Evolutionary conservation across 2,888 invertebrate species (phyloP).

Genomic region (Stramonita haemastoma): DNA sequence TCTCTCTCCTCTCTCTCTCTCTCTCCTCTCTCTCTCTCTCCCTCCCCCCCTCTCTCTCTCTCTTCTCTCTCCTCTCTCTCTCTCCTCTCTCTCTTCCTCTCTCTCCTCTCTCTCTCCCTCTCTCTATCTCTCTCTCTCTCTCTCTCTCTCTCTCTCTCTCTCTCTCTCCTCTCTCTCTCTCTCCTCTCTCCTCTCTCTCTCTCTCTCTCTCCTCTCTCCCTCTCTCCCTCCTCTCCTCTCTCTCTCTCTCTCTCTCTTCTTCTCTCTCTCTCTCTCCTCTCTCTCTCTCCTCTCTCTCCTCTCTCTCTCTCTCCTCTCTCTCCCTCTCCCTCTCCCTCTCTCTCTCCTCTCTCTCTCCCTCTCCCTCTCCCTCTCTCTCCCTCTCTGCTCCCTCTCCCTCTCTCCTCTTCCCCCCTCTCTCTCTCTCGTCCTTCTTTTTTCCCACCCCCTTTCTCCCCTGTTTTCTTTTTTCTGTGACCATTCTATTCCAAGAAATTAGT

Average conservation of each 20-base stretch:
- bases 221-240: slow-evolving; percentile 41
- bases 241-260: slow-evolving; percentile 45
- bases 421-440: too few relatives aligned
- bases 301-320: too few relatives aligned
- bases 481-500: too few relatives aligned
- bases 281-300: too few relatives aligned
- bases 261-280: slow-evolving; percentile 20
- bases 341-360: too few relatives aligned
- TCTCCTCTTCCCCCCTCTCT: too few relatives aligned
- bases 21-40: background rate
- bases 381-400: too few relatives aligned
- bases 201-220: slow-evolving; percentile 27
- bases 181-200: background rate
- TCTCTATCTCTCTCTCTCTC: background rate
- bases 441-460: too few relatives aligned
- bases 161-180: background rate
- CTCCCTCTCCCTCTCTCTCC: too few relatives aligned
- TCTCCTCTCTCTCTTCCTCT: slow-evolving; percentile 46
- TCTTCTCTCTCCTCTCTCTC: slow-evolving; percentile 39
- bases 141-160: background rate
- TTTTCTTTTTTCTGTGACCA: too few relatives aligned
- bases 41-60: background rate
- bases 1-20: background rate
- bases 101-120: background rate
- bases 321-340: too few relatives aligned